Conservation (phyloP, 2,113 vertebrate species). For the Spheniscus mendiculus region DNA sequence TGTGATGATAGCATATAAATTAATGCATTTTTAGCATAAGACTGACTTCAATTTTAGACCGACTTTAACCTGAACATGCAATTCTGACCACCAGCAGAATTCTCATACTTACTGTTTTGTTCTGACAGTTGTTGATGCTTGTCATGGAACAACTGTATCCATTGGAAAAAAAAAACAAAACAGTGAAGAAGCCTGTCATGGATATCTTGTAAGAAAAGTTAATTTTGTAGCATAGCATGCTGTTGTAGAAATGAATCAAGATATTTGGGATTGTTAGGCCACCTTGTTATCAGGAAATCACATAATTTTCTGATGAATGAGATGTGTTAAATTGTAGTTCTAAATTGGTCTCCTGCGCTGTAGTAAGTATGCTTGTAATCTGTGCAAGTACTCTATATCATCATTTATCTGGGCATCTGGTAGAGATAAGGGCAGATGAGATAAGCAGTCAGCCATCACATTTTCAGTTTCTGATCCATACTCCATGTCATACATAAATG, state of each 20-base stretch:
- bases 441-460: constrained; percentile 27
- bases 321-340: background rate
- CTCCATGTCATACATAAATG: background rate
- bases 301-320: background rate
- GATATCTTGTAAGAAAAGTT: background rate
- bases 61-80: background rate
- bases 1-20: background rate
- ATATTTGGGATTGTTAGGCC: background rate
- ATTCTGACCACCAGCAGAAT: background rate
- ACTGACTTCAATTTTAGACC: background rate
- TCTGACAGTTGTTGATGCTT: background rate
- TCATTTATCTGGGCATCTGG: constrained; percentile 18
- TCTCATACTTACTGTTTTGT: background rate
- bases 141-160: background rate
- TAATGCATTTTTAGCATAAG: background rate
- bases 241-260: background rate
- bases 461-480: background rate
- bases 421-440: constrained; percentile 9
- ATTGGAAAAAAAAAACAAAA: background rate
- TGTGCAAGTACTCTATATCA: background rate
- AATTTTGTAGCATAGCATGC: background rate
- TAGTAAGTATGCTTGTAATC: background rate
- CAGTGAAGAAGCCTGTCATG: background rate
- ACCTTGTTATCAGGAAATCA: background rate
- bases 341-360: background rate